Evolutionary conservation across 2,797 vertebrate genomes (phyloP).

Genomic region (Coregonus suidteri): DNA sequence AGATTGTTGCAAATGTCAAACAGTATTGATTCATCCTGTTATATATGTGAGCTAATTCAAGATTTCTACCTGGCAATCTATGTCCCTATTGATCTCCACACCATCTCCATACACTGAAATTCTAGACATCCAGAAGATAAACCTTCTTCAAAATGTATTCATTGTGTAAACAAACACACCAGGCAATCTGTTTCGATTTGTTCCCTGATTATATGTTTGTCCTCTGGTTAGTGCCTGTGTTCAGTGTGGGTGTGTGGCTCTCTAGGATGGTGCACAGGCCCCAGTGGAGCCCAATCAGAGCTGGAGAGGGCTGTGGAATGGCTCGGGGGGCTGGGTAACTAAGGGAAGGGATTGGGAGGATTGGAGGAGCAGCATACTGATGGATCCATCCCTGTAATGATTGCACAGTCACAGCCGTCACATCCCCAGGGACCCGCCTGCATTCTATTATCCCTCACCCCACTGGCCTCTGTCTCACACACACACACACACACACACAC

Average conservation of each 20-base stretch:
- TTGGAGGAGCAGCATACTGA: constrained; percentile 58
- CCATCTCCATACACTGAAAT: constrained; percentile 47
- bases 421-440: constrained; percentile 65
- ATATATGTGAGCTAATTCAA: constrained; percentile 34
- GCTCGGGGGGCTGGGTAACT: not conserved
- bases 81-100: constrained; percentile 47
- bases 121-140: constrained; percentile 47
- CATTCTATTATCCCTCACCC: constrained; percentile 74
- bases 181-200: not conserved
- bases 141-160: constrained; percentile 30
- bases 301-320: constrained; percentile 2
- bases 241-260: constrained; percentile 19
- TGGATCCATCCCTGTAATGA: constrained; percentile 79
- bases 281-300: constrained; percentile 29
- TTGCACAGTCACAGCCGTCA: constrained; percentile 78
- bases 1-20: constrained; percentile 59
- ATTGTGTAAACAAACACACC: constrained; percentile 17
- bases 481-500: constrained; percentile 30
- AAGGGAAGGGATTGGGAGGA: constrained; percentile 38
- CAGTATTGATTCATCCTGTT: constrained; percentile 47
- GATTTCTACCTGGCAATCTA: constrained; percentile 56
- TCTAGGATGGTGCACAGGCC: not conserved
- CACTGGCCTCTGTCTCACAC: constrained; percentile 51
- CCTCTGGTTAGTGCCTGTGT: not conserved
- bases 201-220: not conserved